These are phyloP conservation scores for Horisme vitalbata DNA, from an alignment of 2,888 invertebrate species.

Conservation along the genomic window DNA sequence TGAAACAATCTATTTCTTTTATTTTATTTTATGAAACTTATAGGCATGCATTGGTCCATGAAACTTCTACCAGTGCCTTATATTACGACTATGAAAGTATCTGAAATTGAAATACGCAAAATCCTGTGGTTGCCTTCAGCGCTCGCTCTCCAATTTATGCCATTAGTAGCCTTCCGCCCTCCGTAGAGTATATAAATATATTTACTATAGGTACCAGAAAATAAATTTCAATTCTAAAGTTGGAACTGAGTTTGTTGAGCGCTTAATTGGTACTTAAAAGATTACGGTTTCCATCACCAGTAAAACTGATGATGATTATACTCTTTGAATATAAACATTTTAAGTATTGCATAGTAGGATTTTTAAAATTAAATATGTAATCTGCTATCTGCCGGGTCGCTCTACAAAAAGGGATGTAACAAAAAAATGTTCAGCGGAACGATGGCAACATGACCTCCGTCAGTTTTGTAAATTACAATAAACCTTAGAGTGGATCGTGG, in stretches of 20 bases:
- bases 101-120: conserved; percentile 77
- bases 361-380: conserved; percentile 39
- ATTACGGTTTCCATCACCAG: conserved; percentile 29
- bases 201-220: conserved; percentile 43
- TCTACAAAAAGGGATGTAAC: conserved; percentile 47
- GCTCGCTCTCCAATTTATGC: conserved; percentile 73
- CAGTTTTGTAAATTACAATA: conserved; percentile 81
- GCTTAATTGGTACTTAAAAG: conserved; percentile 40
- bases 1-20: conserved; percentile 60
- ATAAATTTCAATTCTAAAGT: conserved; percentile 52
- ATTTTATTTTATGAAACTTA: conserved; percentile 52
- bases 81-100: conserved; percentile 52
- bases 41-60: conserved; percentile 48
- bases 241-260: conserved; percentile 50
- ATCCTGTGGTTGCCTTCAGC: conserved; percentile 67
- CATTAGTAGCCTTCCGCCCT: conserved; percentile 68
- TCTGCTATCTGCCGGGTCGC: conserved; percentile 40
- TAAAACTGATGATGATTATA: conserved; percentile 29
- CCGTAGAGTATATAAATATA: conserved; percentile 56
- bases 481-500: conserved; percentile 74
- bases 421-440: conserved; percentile 63
- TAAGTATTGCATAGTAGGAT: conserved; percentile 25
- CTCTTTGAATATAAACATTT: too few species aligned
- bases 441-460: conserved; percentile 69
- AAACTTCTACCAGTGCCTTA: conserved; percentile 48